Evolutionary conservation across 2,888 invertebrate species (phyloP).

Genomic region (Agapostemon virescens): DNA sequence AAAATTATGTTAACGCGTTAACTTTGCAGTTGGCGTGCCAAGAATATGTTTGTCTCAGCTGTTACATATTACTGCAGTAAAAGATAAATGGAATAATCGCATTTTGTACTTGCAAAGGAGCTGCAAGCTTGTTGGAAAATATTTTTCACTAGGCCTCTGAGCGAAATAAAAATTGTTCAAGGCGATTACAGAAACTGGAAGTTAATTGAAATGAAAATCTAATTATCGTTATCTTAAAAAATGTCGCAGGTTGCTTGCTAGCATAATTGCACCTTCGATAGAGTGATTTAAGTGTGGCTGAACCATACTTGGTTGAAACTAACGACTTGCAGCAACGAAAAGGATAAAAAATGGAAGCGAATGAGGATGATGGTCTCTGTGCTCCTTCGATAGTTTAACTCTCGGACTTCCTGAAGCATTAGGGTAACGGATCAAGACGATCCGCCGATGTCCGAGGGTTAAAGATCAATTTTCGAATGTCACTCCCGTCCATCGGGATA

Average conservation of each 20-base stretch:
- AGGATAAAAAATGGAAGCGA: slow-evolving; percentile 16
- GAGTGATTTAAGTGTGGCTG: not conserved
- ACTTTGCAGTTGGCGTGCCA: too few species aligned
- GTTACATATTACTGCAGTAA: too few species aligned
- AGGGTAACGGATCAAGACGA: not conserved
- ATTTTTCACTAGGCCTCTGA: too few species aligned
- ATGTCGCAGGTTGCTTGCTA: not conserved
- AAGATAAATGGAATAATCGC: too few species aligned
- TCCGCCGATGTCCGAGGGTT: not conserved
- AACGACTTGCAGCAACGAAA: slow-evolving; percentile 28
- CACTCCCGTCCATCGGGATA: not conserved
- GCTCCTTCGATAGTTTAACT: not conserved
- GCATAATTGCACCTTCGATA: not conserved
- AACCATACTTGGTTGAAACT: slow-evolving; percentile 20
- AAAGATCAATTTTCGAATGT: slow-evolving; percentile 4
- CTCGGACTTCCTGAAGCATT: not conserved
- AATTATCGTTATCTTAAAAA: not conserved
- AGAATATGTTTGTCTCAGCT: too few species aligned
- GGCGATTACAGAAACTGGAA: too few species aligned
- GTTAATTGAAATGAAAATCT: too few species aligned
- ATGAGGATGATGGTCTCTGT: not conserved
- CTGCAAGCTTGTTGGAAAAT: too few species aligned
- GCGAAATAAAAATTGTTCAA: too few species aligned
- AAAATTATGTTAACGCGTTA: too few species aligned
- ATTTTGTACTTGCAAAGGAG: too few species aligned